Percentiles rank a stretch among this genome's conserved stretches.
Evolutionary conservation across 2,797 vertebrate species (phyloP).

Genomic region (Sciurus carolinensis): DNA sequence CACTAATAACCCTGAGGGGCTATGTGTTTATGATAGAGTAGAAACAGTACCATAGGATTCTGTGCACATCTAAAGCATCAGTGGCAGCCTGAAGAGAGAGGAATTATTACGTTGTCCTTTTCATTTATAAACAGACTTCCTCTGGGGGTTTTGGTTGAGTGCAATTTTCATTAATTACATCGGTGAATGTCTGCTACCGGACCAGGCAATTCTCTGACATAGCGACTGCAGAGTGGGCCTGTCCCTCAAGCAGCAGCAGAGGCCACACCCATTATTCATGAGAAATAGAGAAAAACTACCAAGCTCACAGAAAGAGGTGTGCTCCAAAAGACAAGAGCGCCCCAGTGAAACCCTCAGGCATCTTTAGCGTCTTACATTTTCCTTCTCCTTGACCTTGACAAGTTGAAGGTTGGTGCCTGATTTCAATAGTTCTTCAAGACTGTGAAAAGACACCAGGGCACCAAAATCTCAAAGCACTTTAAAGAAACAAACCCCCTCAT

Average conservation of each 20-base stretch:
- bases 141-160: constrained; percentile 62
- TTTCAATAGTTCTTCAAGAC: constrained; percentile 43
- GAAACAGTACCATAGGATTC: not conserved
- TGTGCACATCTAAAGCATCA: constrained; percentile 64
- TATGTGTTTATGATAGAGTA: not conserved
- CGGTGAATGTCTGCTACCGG: constrained; percentile 18
- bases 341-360: constrained; percentile 54
- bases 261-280: constrained; percentile 61
- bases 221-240: constrained; percentile 47
- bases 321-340: constrained; percentile 61
- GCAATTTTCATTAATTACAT: constrained; percentile 77
- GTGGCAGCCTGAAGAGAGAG: constrained; percentile 55
- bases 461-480: constrained; percentile 57
- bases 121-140: constrained; percentile 69
- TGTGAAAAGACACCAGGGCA: constrained; percentile 43
- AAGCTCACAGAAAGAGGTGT: not conserved
- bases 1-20: not conserved
- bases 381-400: constrained; percentile 54
- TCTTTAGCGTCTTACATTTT: constrained; percentile 70
- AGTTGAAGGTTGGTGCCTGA: constrained; percentile 51
- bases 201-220: constrained; percentile 55
- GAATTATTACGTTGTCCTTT: constrained; percentile 5
- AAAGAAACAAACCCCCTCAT: not conserved
- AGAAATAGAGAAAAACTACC: constrained; percentile 65
- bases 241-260: constrained; percentile 41